These are phyloP conservation scores for Brachyalestes nurse DNA, from an alignment of 2,797 vertebrate species.

Conservation along the genomic window DNA sequence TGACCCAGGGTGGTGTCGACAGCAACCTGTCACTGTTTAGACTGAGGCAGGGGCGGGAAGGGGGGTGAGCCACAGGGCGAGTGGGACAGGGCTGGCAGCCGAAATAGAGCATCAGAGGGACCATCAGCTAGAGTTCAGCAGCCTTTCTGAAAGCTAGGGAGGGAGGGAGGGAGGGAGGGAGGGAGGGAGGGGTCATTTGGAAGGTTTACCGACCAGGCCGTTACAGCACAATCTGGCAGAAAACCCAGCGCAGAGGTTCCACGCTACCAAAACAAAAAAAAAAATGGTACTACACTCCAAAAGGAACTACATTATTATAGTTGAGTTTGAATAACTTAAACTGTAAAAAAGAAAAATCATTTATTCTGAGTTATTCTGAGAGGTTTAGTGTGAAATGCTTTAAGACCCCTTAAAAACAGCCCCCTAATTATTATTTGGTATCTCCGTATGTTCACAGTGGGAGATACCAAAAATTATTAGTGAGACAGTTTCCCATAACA, in stretches of 20 bases:
- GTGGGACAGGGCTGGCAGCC: slow-evolving; percentile 36
- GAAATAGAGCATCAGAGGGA: slow-evolving; percentile 67
- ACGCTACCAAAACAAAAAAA: neutral
- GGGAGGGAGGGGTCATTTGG: neutral
- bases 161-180: slow-evolving; percentile 31
- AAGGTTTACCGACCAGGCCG: neutral
- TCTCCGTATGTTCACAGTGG: too few relatives aligned
- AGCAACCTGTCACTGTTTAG: slow-evolving; percentile 43
- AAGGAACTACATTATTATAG: too few relatives aligned
- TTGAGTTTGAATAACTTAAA: too few relatives aligned
- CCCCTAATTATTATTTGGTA: too few relatives aligned
- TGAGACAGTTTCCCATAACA: too few relatives aligned
- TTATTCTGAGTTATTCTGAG: too few relatives aligned
- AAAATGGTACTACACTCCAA: neutral
- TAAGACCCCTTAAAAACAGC: too few relatives aligned
- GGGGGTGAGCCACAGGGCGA: neutral
- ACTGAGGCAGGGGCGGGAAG: neutral
- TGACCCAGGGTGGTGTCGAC: slow-evolving; percentile 54
- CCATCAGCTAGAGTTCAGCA: slow-evolving; percentile 63
- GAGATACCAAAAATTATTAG: too few relatives aligned
- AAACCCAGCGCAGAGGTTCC: neutral
- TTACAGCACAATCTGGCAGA: neutral
- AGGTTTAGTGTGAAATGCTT: too few relatives aligned
- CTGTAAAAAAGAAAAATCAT: too few relatives aligned
- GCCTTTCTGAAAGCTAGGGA: slow-evolving; percentile 21